Conservation (phyloP, 2,888 invertebrate genomes). For the Tiliacea aurago region DNA sequence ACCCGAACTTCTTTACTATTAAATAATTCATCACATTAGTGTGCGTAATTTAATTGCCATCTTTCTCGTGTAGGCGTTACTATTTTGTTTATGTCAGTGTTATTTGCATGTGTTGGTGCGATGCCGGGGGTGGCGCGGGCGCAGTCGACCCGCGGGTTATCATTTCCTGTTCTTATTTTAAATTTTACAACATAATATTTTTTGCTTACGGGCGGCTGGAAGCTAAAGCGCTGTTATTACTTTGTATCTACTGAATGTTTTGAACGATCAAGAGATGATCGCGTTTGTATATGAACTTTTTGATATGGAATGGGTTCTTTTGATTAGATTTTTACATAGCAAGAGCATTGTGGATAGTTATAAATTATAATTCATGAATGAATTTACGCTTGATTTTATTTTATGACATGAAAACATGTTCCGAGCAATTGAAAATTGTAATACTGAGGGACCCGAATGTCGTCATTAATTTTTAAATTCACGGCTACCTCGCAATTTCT, state of each 20-base stretch:
- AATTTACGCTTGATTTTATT: slow-evolving; percentile 11
- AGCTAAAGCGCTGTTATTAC: slow-evolving; percentile 73
- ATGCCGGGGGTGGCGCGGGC: slow-evolving; percentile 76
- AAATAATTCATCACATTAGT: slow-evolving; percentile 25
- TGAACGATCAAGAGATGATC: slow-evolving; percentile 5
- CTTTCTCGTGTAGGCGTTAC: slow-evolving; percentile 64
- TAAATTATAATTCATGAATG: neutral
- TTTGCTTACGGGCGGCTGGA: slow-evolving; percentile 77
- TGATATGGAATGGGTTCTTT: neutral
- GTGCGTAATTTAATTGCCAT: slow-evolving; percentile 70
- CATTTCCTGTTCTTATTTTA: slow-evolving; percentile 90
- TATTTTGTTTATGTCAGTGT: slow-evolving; percentile 63
- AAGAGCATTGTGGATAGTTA: neutral
- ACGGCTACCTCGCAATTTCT: slow-evolving; percentile 49
- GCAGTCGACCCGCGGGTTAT: slow-evolving; percentile 88
- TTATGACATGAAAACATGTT: neutral
- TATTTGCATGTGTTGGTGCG: slow-evolving; percentile 74
- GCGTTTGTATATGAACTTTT: neutral
- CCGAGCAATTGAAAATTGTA: slow-evolving; percentile 6
- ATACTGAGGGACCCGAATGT: slow-evolving; percentile 1
- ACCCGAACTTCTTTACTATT: neutral
- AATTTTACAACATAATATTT: slow-evolving; percentile 88
- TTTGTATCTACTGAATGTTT: slow-evolving; percentile 50
- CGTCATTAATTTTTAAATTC: slow-evolving; percentile 29
- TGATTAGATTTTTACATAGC: neutral